Evolutionary conservation across 92 coral and sea anemone species (phyloP).

Genomic region (Epizoanthus illoricatus): DNA sequence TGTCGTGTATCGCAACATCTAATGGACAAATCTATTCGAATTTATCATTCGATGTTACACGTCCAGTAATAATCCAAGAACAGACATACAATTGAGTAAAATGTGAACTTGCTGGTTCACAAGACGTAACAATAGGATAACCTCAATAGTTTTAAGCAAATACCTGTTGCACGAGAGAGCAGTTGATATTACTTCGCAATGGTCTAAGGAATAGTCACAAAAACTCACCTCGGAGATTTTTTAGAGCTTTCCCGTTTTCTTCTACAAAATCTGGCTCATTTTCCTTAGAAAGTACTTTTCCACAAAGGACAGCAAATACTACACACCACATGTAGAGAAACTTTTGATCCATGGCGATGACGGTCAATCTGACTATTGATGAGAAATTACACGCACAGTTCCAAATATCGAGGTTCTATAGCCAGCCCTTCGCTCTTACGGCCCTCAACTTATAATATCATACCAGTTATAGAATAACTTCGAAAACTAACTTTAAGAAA

Average conservation of each 20-base stretch:
- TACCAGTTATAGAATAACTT: not conserved
- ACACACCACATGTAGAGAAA: constrained; percentile 1
- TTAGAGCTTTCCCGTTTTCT: constrained; percentile 62
- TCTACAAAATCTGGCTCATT: constrained; percentile 60
- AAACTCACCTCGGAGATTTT: constrained; percentile 54
- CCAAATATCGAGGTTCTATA: not conserved
- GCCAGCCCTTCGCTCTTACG: not conserved
- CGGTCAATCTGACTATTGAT: not conserved
- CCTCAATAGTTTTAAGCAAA: not conserved
- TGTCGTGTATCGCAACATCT: too few species aligned
- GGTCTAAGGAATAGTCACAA: not conserved
- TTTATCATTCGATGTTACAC: too few species aligned
- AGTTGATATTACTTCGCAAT: not conserved
- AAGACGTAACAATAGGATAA: too few species aligned
- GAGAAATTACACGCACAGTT: not conserved
- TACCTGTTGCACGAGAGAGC: not conserved
- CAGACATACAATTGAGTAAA: too few species aligned
- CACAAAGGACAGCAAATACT: constrained; percentile 10
- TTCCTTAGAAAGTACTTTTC: not conserved
- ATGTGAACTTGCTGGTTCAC: too few species aligned
- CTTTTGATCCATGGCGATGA: constrained; percentile 25
- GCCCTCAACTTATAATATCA: not conserved
- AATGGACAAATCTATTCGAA: too few species aligned
- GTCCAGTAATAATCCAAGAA: too few species aligned
- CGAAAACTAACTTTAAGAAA: not conserved